A percentile compares a stretch with the other conserved stretches of the same genome.
These are phyloP conservation scores for Holcopasites calliopsidis DNA, from an alignment of 1,140 invertebrate species.

Conservation along the genomic window DNA sequence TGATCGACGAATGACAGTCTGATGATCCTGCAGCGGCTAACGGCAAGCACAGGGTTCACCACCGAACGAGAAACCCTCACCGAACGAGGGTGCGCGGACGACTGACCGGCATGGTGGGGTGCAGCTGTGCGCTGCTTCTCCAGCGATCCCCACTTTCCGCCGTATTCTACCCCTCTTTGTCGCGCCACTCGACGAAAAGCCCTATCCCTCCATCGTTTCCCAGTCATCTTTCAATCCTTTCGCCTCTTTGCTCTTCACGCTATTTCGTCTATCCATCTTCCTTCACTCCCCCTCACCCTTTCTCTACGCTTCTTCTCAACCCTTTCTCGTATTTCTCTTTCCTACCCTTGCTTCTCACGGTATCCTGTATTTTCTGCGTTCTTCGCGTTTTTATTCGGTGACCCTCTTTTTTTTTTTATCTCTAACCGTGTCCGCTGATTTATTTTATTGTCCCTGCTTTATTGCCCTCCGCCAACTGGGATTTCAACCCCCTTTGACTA, in stretches of 20 bases:
- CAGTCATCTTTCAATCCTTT: constrained; percentile 21
- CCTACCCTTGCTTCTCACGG: constrained; percentile 10
- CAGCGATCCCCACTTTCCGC: constrained; percentile 18
- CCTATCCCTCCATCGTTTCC: constrained; percentile 14
- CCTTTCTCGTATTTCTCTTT: not conserved
- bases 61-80: constrained; percentile 68
- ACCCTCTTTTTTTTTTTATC: not conserved
- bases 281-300: constrained; percentile 22
- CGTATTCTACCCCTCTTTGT: constrained; percentile 3
- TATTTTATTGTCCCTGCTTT: not conserved
- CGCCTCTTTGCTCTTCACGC: not conserved
- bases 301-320: constrained; percentile 7
- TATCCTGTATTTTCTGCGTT: constrained; percentile 1
- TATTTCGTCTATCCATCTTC: not conserved
- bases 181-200: constrained; percentile 1
- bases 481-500: not conserved
- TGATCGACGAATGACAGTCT: constrained; percentile 48
- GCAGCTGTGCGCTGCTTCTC: constrained; percentile 67
- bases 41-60: not conserved
- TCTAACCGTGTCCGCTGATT: not conserved
- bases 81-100: constrained; percentile 75
- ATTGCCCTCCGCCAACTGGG: not conserved
- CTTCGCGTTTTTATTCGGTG: not conserved
- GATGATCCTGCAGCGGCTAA: constrained; percentile 40
- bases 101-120: constrained; percentile 74